phyloP scores from a whole-genome alignment of 2,888 invertebrate genomes.

The Portevinia maculata region DNA sequence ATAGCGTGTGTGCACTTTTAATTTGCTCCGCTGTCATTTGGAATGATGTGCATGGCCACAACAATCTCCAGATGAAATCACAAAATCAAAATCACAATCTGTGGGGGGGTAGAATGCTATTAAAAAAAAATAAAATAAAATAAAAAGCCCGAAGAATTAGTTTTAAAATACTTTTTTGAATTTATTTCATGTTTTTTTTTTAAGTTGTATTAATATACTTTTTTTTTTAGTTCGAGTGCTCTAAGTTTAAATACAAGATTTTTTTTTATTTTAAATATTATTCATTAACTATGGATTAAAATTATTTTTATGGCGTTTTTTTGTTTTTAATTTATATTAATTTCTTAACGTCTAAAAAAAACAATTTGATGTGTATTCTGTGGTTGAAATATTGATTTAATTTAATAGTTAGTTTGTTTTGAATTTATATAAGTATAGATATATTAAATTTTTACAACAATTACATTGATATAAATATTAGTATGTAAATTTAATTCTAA shows the following conservation, averaged over 20 bases:
- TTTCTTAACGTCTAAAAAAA: conserved; percentile 36
- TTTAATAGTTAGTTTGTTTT: conserved; percentile 32
- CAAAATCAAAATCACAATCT: neutral
- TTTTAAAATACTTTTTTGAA: conserved; percentile 56
- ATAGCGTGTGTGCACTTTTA: conserved; percentile 64
- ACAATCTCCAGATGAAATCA: conserved; percentile 38
- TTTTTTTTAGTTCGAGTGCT: conserved; percentile 48
- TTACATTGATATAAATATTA: conserved; percentile 64
- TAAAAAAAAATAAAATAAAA: neutral
- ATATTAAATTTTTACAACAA: conserved; percentile 54
- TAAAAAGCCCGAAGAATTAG: conserved; percentile 13
- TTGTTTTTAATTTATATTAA: conserved; percentile 13
- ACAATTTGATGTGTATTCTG: conserved; percentile 47
- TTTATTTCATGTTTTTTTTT: conserved; percentile 42
- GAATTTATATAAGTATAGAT: conserved; percentile 3
- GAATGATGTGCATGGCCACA: neutral
- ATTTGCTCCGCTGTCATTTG: conserved; percentile 57
- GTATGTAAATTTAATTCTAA: conserved; percentile 37
- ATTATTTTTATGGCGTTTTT: conserved; percentile 44
- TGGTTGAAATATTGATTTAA: conserved; percentile 24
- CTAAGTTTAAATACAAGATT: conserved; percentile 30
- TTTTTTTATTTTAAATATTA: conserved; percentile 31
- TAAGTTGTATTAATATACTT: conserved; percentile 33
- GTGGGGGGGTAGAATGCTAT: neutral
- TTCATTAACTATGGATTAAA: conserved; percentile 55